Evolutionary conservation across 2,113 vertebrate species (phyloP).

Genomic region (Colossoma macropomum): DNA sequence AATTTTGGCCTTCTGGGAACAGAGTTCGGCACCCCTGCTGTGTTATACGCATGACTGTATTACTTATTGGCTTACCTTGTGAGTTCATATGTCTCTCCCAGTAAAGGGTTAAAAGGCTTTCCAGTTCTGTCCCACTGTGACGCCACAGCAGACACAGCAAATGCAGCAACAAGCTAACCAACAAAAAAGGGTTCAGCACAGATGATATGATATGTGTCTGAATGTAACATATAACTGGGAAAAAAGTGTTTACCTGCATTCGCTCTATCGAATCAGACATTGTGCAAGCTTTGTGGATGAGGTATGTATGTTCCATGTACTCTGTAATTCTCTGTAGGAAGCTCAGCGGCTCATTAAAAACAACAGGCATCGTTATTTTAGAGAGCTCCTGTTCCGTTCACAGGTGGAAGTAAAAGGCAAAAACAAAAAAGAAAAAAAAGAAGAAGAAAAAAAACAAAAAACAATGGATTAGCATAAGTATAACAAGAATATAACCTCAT

Average conservation of each 20-base stretch:
- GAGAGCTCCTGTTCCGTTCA: constrained; percentile 85
- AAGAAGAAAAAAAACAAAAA: neutral
- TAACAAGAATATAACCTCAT: neutral
- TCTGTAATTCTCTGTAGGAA: constrained; percentile 95
- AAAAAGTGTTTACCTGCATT: constrained; percentile 85
- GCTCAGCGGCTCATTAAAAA: constrained; percentile 95
- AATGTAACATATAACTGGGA: neutral
- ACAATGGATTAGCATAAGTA: neutral
- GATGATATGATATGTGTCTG: neutral
- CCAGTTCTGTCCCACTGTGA: constrained; percentile 98
- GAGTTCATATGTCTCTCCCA: constrained; percentile 95
- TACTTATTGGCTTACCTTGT: constrained; percentile 76
- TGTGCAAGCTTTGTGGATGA: constrained; percentile 87
- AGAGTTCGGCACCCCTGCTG: neutral
- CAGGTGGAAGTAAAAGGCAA: neutral
- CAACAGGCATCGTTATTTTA: constrained; percentile 96
- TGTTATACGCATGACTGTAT: neutral
- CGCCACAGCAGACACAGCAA: constrained; percentile 94
- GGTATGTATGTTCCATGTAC: constrained; percentile 96
- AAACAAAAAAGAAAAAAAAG: no score
- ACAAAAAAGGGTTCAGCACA: constrained; percentile 19
- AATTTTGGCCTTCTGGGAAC: no score
- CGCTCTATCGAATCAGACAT: constrained; percentile 86
- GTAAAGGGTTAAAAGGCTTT: constrained; percentile 95
- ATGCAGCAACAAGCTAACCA: constrained; percentile 89